These are phyloP conservation scores for Netelia fuscicornis DNA, from an alignment of 2,888 invertebrate genomes.

Conservation along the genomic window DNA sequence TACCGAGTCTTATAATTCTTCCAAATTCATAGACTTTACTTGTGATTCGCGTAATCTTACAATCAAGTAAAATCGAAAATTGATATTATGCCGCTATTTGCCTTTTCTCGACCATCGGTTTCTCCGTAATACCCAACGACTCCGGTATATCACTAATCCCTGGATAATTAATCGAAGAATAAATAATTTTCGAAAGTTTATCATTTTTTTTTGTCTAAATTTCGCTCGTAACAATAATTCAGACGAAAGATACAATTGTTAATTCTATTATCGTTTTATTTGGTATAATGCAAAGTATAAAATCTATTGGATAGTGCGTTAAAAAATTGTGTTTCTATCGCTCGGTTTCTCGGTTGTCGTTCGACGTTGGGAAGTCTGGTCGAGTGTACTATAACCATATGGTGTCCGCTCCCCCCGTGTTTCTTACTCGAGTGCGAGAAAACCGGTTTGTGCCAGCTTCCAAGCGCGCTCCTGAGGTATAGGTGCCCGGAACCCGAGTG, in stretches of 20 bases:
- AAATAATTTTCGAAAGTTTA: no score
- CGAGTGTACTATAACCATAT: constrained; percentile 70
- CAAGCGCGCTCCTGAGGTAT: constrained; percentile 66
- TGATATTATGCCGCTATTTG: neutral
- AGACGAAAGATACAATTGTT: no score
- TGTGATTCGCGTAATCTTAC: neutral
- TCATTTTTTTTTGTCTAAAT: neutral
- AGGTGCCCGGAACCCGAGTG: constrained; percentile 61
- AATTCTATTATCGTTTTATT: no score
- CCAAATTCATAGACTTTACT: no score
- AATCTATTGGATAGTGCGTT: constrained; percentile 1
- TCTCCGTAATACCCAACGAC: neutral
- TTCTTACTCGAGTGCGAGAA: constrained; percentile 65
- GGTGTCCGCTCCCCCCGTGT: constrained; percentile 54
- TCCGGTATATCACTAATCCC: neutral
- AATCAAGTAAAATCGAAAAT: neutral
- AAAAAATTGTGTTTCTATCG: constrained; percentile 18
- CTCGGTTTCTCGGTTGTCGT: constrained; percentile 22
- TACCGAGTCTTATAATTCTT: no score
- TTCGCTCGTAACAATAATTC: neutral
- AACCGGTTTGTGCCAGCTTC: constrained; percentile 71
- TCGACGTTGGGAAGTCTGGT: constrained; percentile 62
- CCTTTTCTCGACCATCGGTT: neutral
- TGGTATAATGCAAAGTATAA: no score
- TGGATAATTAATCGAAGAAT: neutral